Conservation (phyloP, 2,113 vertebrate species). For the Salvelinus alpinus region DNA sequence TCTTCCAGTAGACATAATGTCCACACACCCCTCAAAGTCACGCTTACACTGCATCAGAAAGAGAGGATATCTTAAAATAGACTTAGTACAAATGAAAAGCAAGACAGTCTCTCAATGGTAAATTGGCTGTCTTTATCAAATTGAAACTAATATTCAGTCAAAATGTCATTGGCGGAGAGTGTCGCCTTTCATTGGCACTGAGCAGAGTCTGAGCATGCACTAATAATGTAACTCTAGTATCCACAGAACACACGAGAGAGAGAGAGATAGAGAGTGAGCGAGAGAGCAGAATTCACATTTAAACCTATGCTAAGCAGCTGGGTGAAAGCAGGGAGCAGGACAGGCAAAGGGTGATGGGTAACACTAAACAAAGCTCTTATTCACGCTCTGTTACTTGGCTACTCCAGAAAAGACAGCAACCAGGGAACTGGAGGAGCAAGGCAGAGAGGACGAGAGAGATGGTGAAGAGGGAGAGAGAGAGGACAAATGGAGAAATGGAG, state of each 20-base stretch:
- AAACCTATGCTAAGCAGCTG: too few relatives aligned
- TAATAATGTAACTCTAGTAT: constrained; percentile 51
- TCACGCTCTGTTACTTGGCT: too few relatives aligned
- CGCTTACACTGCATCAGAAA: too few relatives aligned
- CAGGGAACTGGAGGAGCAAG: neutral
- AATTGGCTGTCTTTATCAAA: constrained; percentile 57
- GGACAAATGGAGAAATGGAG: neutral
- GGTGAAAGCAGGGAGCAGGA: neutral
- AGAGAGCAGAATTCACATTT: neutral
- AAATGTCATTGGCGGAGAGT: neutral
- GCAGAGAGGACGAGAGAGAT: neutral
- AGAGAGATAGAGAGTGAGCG: neutral
- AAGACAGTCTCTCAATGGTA: constrained; percentile 54
- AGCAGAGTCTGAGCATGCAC: constrained; percentile 19
- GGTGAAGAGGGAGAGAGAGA: constrained; percentile 3
- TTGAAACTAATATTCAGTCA: neutral
- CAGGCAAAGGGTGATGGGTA: neutral
- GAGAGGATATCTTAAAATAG: neutral
- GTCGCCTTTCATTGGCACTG: constrained; percentile 39
- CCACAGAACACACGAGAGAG: constrained; percentile 18
- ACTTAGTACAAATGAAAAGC: constrained; percentile 27
- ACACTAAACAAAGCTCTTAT: neutral
- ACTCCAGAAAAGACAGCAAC: too few relatives aligned
- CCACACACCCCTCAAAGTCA: too few relatives aligned
- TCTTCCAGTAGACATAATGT: neutral